Base-by-base conservation (phyloP, 1,140 invertebrate genomes). In the Drosophila sp. region DNA sequence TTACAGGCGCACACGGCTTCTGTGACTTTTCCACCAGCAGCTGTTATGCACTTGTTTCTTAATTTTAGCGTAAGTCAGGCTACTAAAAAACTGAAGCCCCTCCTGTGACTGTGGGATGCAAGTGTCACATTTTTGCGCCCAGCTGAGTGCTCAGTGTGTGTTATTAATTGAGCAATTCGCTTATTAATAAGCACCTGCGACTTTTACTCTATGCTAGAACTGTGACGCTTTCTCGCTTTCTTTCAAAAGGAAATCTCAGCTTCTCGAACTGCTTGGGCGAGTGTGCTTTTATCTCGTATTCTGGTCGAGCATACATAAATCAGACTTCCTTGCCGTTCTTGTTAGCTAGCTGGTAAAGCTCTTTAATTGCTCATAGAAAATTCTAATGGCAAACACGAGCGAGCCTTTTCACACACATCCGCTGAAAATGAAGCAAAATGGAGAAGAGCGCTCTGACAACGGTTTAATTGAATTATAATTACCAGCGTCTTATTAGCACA, bases 381-480 rank as follows among this genome's bases (percentile, higher is more conserved):
- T 66, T 86, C 61, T 75, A 81, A 81, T 81, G 81, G 75, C 78
- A 81, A 78, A 80, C 82, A 85, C 82, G 82, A 86, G 82, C 81
- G 33, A 17, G 58, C 35, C 63, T 35, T 47, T 54, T 62, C 30
- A 4, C 44, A 50, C 40, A 25, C 66, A 17, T 17, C 17, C 33
- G 8, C 44, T 11, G 54, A 41, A 33, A 30, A 23, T 47, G 57
- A 38, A 41, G 47, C 29, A 58, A 38, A 38, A 38, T 30, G 70
- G 60, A 60, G 64, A 66, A 8, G 32, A 57, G 29, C 35, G 3
- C 38, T 30, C 47, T 41, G 54, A 4, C 40, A 61, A 68, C 60
- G 61, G 62, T 75, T 78, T 84, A 89, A 87, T 87, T 87, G 80
- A 89, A 87, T 87, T 87, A 87, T 87, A 87, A 89, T 87, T 87